A percentile compares a stretch with the other conserved stretches of the same genome.
Conservation (phyloP, 2,888 invertebrate genomes). For the Trichacis sp. region DNA sequence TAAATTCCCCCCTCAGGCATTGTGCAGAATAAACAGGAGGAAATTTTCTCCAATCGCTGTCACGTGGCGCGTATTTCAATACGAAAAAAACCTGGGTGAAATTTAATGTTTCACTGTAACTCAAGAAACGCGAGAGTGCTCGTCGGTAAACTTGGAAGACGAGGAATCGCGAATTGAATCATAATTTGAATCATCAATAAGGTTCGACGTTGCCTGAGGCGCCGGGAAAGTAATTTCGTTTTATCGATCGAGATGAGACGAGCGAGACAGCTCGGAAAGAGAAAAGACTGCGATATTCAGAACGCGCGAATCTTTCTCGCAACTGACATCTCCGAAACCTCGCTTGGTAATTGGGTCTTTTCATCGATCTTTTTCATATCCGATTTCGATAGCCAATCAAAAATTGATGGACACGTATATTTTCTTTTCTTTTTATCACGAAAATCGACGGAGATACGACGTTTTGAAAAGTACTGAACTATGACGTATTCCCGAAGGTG, state of each 20-base stretch:
- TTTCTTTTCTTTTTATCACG: too few species aligned
- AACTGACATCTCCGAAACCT: too few species aligned
- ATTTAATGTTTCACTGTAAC: not conserved
- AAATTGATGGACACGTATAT: too few species aligned
- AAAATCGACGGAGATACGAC: too few species aligned
- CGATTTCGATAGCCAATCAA: too few species aligned
- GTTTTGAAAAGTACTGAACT: too few species aligned
- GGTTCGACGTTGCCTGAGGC: conserved; percentile 1
- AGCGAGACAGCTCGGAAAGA: not conserved
- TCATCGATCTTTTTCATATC: too few species aligned
- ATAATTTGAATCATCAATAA: conserved; percentile 6
- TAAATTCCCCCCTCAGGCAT: too few species aligned
- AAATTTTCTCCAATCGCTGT: too few species aligned
- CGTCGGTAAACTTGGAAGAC: not conserved
- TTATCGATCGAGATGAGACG: conserved; percentile 1
- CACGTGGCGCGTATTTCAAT: not conserved
- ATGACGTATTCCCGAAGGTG: too few species aligned
- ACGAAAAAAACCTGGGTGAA: not conserved
- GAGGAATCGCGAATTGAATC: not conserved
- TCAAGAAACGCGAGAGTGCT: conserved; percentile 1
- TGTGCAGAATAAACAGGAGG: too few species aligned
- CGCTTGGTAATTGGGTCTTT: too few species aligned
- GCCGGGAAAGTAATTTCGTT: conserved; percentile 1
- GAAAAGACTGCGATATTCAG: conserved; percentile 4
- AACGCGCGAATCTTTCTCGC: conserved; percentile 17